Conservation (phyloP, 2,888 invertebrate species). For the Cheilosia grossa region DNA sequence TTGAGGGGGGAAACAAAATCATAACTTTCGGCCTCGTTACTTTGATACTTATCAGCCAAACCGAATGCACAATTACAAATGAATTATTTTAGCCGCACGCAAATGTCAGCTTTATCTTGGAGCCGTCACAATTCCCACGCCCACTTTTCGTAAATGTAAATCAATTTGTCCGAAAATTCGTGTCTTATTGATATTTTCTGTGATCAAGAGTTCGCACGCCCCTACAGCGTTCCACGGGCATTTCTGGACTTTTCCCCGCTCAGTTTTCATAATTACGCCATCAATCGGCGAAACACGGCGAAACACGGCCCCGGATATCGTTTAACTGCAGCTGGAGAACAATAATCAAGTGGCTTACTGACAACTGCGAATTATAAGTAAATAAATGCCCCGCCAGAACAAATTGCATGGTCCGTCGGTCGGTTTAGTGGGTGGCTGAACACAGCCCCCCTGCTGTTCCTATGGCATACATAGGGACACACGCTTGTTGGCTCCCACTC, state of each 20-base stretch:
- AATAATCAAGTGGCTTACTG: slow-evolving; percentile 74
- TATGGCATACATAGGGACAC: slow-evolving; percentile 18
- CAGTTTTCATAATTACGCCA: slow-evolving; percentile 63
- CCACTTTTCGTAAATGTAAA: slow-evolving; percentile 72
- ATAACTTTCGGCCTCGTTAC: slow-evolving; percentile 63
- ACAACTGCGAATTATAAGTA: slow-evolving; percentile 72
- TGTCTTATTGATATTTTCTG: slow-evolving; percentile 68
- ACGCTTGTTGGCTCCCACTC: slow-evolving; percentile 48
- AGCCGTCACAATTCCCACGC: slow-evolving; percentile 73
- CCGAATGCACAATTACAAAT: slow-evolving; percentile 45
- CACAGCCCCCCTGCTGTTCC: slow-evolving; percentile 41
- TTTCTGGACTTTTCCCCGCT: slow-evolving; percentile 26
- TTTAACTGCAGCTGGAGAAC: slow-evolving; percentile 73
- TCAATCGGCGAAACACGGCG: slow-evolving; percentile 58
- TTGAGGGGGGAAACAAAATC: slow-evolving; percentile 8
- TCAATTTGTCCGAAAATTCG: slow-evolving; percentile 71
- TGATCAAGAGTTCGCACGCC: slow-evolving; percentile 51
- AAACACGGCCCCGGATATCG: slow-evolving; percentile 70
- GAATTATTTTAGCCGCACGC: slow-evolving; percentile 66
- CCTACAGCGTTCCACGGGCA: slow-evolving; percentile 22
- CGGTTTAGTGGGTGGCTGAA: slow-evolving; percentile 38
- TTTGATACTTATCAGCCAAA: slow-evolving; percentile 49
- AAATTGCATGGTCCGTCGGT: slow-evolving; percentile 49
- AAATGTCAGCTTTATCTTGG: slow-evolving; percentile 68
- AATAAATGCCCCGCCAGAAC: slow-evolving; percentile 67